Evolutionary conservation across 2,113 vertebrate genomes (phyloP).

Genomic region (Ophthalmolycus amberensis): DNA sequence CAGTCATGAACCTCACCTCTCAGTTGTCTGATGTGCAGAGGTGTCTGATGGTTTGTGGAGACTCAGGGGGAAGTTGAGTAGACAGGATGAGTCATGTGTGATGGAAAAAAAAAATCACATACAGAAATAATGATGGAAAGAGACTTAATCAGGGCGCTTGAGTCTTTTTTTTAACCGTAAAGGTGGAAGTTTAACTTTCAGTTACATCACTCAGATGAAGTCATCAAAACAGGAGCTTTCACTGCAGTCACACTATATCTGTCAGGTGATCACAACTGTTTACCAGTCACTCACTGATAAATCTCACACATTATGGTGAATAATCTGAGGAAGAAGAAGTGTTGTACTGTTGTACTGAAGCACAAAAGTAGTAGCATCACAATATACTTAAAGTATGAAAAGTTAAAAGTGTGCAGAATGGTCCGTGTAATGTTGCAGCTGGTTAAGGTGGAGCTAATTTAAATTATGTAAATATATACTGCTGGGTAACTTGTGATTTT

Average conservation of each 20-base stretch:
- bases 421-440: not conserved
- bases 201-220: not conserved
- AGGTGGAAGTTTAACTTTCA: not conserved
- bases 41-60: conserved; percentile 16
- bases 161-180: not conserved
- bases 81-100: conserved; percentile 12
- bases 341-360: not conserved
- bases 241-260: not conserved
- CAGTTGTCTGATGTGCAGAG: not conserved
- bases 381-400: not conserved
- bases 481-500: not conserved
- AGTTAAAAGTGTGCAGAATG: not conserved
- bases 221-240: not conserved
- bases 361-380: not conserved
- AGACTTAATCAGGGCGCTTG: not conserved
- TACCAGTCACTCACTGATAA: not conserved
- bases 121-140: not conserved
- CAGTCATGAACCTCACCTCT: no score
- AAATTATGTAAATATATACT: not conserved
- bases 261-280: not conserved
- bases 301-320: not conserved
- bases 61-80: conserved; percentile 32
- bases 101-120: conserved; percentile 24
- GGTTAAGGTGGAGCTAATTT: not conserved
- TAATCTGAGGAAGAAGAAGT: not conserved